phyloP scores from a whole-genome alignment of 2,888 invertebrate genomes.

The Parnassius apollo region DNA sequence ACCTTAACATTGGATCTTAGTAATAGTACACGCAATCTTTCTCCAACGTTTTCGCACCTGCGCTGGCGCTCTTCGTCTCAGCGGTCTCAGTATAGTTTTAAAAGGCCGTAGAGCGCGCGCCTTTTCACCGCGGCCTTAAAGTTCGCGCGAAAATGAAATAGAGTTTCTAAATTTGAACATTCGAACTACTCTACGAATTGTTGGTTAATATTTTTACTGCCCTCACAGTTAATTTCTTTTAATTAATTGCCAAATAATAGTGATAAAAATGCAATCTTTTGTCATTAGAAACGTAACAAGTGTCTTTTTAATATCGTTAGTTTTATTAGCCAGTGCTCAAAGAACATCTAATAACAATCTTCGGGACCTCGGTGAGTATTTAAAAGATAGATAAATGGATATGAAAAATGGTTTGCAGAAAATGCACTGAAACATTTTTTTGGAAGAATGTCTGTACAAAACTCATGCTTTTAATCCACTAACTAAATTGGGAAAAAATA shows the following conservation, averaged over 20 bases:
- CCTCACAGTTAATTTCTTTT: slow-evolving; percentile 9
- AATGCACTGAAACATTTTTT: no score
- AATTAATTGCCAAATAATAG: slow-evolving; percentile 10
- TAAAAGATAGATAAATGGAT: not conserved
- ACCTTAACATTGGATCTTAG: slow-evolving; percentile 5
- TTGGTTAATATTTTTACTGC: slow-evolving; percentile 26
- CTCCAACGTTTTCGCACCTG: slow-evolving; percentile 38
- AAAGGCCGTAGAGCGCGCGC: slow-evolving; percentile 66
- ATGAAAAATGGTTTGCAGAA: not conserved
- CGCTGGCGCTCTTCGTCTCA: slow-evolving; percentile 45
- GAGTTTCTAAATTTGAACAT: slow-evolving; percentile 52
- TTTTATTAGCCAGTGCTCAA: slow-evolving; percentile 70
- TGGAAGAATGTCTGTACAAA: no score
- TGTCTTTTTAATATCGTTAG: slow-evolving; percentile 66
- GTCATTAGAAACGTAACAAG: slow-evolving; percentile 59
- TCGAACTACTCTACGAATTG: slow-evolving; percentile 27
- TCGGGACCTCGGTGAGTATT: slow-evolving; percentile 67
- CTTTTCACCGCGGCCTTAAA: slow-evolving; percentile 47
- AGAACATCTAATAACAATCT: slow-evolving; percentile 58
- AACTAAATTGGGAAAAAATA: no score
- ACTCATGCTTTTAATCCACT: no score
- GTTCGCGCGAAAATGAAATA: slow-evolving; percentile 67
- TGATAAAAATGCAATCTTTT: slow-evolving; percentile 56
- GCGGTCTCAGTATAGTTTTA: slow-evolving; percentile 60
- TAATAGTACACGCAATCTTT: slow-evolving; percentile 31